Evolutionary conservation across 2,797 vertebrate species (phyloP).

Genomic region (Cichlasoma orientale): DNA sequence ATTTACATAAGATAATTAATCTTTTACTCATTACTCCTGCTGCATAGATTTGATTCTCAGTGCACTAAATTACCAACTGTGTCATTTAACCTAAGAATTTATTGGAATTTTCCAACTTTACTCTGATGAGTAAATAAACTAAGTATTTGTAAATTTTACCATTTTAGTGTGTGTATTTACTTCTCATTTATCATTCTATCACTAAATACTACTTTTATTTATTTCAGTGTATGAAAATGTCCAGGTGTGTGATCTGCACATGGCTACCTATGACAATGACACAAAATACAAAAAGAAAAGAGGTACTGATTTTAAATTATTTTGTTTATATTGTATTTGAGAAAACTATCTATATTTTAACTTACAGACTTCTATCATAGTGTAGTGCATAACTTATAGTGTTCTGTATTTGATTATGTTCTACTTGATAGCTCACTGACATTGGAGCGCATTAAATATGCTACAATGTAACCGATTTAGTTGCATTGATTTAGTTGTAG

Average conservation of each 20-base stretch:
- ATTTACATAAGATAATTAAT: no score
- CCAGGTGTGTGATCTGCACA: background rate
- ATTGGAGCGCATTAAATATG: rapidly evolving
- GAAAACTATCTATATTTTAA: background rate
- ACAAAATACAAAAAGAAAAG: background rate
- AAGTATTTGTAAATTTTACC: no score
- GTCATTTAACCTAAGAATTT: no score
- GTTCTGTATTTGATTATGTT: rapidly evolving
- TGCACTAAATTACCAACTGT: no score
- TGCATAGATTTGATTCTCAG: no score
- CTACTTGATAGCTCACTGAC: background rate
- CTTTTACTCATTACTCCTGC: no score
- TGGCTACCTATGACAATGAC: background rate
- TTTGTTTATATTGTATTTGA: background rate
- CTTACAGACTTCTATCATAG: background rate
- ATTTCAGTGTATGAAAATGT: background rate
- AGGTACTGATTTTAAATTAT: background rate
- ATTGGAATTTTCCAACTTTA: no score
- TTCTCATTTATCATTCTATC: background rate
- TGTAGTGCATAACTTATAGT: background rate
- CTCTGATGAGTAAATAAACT: no score
- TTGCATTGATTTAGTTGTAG: background rate
- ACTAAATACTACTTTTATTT: background rate
- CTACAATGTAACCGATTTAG: no score
- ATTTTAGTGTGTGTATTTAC: no score